Percentiles rank a stretch among this genome's conserved stretches.
Evolutionary conservation across 2,797 vertebrate genomes (phyloP).

Genomic region (Centropyge bicolor): DNA sequence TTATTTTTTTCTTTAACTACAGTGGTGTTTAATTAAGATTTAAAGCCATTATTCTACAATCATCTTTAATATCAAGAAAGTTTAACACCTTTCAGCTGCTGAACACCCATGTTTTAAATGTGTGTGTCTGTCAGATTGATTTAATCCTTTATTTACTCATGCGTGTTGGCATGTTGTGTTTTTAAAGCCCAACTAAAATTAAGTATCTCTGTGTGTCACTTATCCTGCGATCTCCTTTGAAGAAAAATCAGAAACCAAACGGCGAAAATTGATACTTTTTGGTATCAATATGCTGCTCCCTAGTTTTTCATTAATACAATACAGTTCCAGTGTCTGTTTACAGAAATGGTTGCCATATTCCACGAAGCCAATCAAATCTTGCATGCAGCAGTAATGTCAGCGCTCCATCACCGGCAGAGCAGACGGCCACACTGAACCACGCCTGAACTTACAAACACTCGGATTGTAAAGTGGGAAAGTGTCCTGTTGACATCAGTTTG

Average conservation of each 20-base stretch:
- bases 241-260: no score
- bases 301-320: not conserved
- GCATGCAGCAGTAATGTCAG: not conserved
- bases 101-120: not conserved
- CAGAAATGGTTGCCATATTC: not conserved
- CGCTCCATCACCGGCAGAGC: not conserved
- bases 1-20: not conserved
- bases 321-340: not conserved
- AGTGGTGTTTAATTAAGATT: conserved; percentile 21
- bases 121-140: not conserved
- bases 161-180: not conserved
- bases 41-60: conserved; percentile 2
- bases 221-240: not conserved
- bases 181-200: no score
- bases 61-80: not conserved
- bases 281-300: no score
- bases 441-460: not conserved
- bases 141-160: not conserved
- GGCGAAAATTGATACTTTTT: not conserved
- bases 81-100: not conserved
- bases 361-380: not conserved
- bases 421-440: not conserved
- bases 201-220: not conserved
- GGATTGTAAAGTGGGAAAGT: not conserved
- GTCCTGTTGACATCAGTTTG: not conserved